Evolutionary conservation across 2,113 vertebrate species (phyloP), one percentile per base, ranked within the genome.

Genomic region (Ceyx cyanopectus): DNA sequence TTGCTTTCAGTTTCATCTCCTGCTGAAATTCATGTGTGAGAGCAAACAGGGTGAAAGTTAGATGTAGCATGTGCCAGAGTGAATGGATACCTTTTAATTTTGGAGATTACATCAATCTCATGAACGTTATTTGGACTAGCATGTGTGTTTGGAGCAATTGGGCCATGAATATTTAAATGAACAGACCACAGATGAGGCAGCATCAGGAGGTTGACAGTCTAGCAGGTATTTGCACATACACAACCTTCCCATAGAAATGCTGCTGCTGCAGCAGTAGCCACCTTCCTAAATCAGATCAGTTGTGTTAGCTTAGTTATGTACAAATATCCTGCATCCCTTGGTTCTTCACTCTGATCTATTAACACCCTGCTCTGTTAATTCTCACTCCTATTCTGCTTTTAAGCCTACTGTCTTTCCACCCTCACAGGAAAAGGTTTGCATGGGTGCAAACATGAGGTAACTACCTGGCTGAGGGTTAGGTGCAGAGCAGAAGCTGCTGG

Each of bases 71-170:
- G 53, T 54, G 69, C 70, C 86, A n/a, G 5, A 5, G 45, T n/a
- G 77, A 92, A 89, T 37, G 43, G 40, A 86, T 90, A 86, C 83
- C 80, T 96, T 95, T 96, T 96, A 94, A 95, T 92, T 96, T 89
- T 60, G 89, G 80, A 91, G 86, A 92, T 93, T 82, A 34, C 74
- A 89, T 92, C 84, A 94, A 76, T 92, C 89, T 81, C 15, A 51
- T 73, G 74, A 87, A 87, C 62, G 22, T 76, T 90, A 87, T 79
- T 95, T 92, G 78, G 81, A 77, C 27, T 91, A 92, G 74, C 81
- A 70, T 11, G 29, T 4, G 1, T 76, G 54, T 93, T 89, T 57
- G 78, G 78, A 94, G 75, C 67, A 93, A 93, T 57, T 21, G 81
- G 75, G 30, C 77, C 57, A 66, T 90, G 86, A 92, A 92, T 90